phyloP scores from a whole-genome alignment of 35 echinoderm and acorn worm genomes.

The Amphiura filiformis region DNA sequence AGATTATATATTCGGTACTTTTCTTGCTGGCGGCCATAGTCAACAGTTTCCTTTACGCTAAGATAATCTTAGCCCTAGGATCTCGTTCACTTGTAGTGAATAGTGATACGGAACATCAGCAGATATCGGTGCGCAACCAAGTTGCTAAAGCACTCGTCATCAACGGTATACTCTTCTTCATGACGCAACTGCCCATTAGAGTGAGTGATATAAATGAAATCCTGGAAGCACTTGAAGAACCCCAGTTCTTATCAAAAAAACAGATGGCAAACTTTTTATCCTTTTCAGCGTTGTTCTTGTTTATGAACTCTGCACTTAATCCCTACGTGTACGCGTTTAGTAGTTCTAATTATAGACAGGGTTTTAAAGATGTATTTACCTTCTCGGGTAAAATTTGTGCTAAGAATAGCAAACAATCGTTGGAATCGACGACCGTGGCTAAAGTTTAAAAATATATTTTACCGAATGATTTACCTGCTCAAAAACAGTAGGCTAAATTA shows the following conservation, averaged over 20 bases:
- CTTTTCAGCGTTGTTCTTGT: background rate
- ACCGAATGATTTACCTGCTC: too few species aligned
- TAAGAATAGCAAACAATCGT: too few species aligned
- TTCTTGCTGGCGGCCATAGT: background rate
- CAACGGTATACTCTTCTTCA: background rate
- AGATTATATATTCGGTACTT: background rate
- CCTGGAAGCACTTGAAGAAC: background rate
- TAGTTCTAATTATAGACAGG: too few species aligned
- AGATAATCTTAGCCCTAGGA: too few species aligned
- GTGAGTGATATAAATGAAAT: background rate
- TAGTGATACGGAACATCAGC: background rate
- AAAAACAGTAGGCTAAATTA: too few species aligned
- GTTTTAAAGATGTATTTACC: too few species aligned
- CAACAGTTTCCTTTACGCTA: background rate
- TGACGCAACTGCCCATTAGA: too few species aligned
- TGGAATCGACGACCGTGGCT: too few species aligned
- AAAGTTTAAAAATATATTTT: too few species aligned
- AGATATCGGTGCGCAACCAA: background rate
- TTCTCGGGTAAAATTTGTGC: too few species aligned
- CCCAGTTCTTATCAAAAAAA: background rate
- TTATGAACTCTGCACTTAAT: too few species aligned
- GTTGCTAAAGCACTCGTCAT: background rate
- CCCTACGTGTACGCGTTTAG: too few species aligned
- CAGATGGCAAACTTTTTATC: background rate
- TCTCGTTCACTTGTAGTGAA: background rate